phyloP scores from a whole-genome alignment of 1,140 invertebrate genomes.

The Procambarus clarkii region DNA sequence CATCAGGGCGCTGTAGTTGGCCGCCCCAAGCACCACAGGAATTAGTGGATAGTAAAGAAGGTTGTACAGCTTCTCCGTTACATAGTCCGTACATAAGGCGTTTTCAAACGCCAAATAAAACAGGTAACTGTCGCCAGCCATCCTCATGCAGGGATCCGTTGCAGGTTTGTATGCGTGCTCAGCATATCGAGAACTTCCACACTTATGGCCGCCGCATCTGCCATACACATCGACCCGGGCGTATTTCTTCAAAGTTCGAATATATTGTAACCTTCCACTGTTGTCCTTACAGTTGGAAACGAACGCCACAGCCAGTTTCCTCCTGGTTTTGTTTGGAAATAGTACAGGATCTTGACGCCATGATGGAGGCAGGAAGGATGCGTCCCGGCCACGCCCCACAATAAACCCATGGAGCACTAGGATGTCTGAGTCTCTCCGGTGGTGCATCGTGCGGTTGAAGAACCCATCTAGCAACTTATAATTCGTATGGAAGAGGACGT shows the following conservation, averaged over 20 bases:
- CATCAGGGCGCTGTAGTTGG: constrained; percentile 31
- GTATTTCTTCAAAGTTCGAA: background rate
- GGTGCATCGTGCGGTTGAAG: constrained; percentile 77
- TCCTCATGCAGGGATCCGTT: background rate
- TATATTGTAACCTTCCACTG: background rate
- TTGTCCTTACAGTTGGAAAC: constrained; percentile 3
- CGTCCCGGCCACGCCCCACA: constrained; percentile 15
- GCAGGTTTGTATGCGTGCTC: background rate
- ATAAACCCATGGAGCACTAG: constrained; percentile 73
- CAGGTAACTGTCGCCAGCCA: background rate
- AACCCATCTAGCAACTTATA: constrained; percentile 60
- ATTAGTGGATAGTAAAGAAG: constrained; percentile 54
- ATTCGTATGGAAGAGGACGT: constrained; percentile 77
- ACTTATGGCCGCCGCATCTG: background rate
- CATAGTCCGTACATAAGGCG: constrained; percentile 1
- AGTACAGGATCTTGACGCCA: background rate
- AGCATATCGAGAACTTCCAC: background rate
- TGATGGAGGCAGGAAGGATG: background rate
- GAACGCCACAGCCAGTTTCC: background rate
- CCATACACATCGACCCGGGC: background rate
- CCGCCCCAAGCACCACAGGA: constrained; percentile 56
- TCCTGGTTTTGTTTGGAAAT: background rate
- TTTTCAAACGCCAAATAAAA: background rate
- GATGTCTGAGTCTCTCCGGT: constrained; percentile 75
- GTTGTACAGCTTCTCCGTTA: constrained; percentile 8